phyloP scores from a whole-genome alignment of 2,113 vertebrate species.

The Emydocephalus ijimae region DNA sequence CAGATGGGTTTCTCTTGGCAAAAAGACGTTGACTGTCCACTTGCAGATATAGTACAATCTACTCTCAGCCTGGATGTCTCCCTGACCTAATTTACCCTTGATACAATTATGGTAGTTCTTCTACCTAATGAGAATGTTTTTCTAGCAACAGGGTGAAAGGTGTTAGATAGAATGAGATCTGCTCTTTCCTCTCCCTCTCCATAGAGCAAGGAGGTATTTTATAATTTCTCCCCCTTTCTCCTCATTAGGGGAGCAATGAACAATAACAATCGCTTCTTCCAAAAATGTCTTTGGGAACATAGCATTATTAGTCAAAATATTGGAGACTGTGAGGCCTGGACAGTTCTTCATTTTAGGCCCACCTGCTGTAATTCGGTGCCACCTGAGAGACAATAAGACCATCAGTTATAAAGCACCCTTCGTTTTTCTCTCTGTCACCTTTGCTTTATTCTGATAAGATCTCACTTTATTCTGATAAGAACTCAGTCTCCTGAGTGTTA shows the following conservation, averaged over 20 bases:
- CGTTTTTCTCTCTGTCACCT: neutral
- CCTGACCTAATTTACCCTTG: conserved; percentile 32
- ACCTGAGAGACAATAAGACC: conserved; percentile 20
- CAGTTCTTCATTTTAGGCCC: conserved; percentile 38
- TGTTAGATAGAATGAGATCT: conserved; percentile 33
- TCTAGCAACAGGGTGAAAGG: conserved; percentile 43
- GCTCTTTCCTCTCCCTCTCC: conserved; percentile 45
- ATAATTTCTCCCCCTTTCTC: conserved; percentile 35
- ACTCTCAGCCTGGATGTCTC: neutral
- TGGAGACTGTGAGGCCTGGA: conserved; percentile 21
- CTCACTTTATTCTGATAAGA: too few relatives aligned
- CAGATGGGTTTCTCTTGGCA: neutral
- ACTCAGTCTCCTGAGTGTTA: neutral
- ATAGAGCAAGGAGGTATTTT: conserved; percentile 54
- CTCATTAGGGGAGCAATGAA: conserved; percentile 53
- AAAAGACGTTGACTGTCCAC: neutral
- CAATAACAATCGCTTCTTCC: conserved; percentile 32
- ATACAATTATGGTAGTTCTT: conserved; percentile 30
- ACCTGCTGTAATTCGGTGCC: conserved; percentile 42
- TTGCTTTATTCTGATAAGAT: neutral
- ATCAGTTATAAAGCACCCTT: conserved; percentile 22
- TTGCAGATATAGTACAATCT: neutral
- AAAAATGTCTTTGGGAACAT: conserved; percentile 37
- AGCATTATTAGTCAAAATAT: conserved; percentile 30
- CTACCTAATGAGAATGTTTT: conserved; percentile 26